phyloP scores from a whole-genome alignment of 2,888 invertebrate species.

The Sepiola atlantica region DNA sequence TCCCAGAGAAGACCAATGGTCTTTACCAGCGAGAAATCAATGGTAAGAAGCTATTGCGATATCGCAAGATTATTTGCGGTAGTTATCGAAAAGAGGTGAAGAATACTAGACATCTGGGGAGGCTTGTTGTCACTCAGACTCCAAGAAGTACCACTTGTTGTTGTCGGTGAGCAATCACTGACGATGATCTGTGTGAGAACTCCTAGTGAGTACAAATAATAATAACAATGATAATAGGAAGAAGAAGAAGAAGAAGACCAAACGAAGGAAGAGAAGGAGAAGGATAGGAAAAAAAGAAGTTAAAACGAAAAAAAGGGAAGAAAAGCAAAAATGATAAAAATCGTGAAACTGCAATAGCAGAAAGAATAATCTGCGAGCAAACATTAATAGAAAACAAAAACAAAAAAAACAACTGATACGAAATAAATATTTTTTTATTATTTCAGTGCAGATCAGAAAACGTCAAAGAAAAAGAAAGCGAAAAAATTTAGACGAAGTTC shows the following conservation, averaged over 20 bases:
- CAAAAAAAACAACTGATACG: background rate
- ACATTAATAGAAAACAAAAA: background rate
- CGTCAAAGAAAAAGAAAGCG: background rate
- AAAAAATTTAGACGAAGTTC: background rate
- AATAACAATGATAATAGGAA: background rate
- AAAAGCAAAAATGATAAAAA: background rate
- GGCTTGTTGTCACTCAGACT: too few relatives aligned
- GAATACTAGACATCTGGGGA: too few relatives aligned
- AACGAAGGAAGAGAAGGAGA: background rate
- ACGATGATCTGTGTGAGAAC: too few relatives aligned
- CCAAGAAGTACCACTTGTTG: too few relatives aligned
- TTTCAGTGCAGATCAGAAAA: background rate
- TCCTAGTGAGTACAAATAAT: too few relatives aligned
- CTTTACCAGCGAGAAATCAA: too few relatives aligned
- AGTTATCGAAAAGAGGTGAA: too few relatives aligned
- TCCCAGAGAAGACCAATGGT: too few relatives aligned
- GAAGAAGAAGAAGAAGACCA: background rate
- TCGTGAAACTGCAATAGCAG: background rate
- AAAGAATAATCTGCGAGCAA: background rate
- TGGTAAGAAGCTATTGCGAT: too few relatives aligned
- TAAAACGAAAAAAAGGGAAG: background rate
- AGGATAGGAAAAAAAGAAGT: background rate
- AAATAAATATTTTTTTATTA: background rate
- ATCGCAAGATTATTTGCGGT: too few relatives aligned
- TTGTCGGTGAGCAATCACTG: too few relatives aligned